These are phyloP conservation scores for Sphaerophoria taeniata DNA, from an alignment of 2,888 invertebrate species.

Conservation along the genomic window DNA sequence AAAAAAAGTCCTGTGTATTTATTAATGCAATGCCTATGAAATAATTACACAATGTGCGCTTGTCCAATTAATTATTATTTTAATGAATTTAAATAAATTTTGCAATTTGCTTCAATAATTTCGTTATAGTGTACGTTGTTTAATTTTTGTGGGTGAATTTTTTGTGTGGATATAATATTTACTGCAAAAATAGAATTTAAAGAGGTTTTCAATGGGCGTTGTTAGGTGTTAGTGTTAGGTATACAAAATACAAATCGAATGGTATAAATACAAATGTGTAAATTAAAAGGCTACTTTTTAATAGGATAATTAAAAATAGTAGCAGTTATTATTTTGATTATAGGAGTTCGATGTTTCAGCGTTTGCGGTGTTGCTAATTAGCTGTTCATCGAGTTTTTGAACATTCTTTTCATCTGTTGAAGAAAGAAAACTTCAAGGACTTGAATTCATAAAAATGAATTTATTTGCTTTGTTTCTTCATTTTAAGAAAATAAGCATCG, in stretches of 20 bases:
- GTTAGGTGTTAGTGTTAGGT: too few relatives aligned
- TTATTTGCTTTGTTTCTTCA: too few relatives aligned
- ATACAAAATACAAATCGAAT: constrained; percentile 21
- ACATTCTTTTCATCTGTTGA: too few relatives aligned
- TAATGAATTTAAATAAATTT: constrained; percentile 66
- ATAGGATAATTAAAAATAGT: too few relatives aligned
- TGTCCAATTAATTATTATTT: constrained; percentile 67
- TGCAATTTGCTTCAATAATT: constrained; percentile 65
- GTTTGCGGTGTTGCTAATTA: too few relatives aligned
- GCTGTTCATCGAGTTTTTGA: too few relatives aligned
- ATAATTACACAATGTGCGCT: constrained; percentile 59
- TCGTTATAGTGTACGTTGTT: constrained; percentile 19
- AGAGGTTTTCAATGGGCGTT: background rate
- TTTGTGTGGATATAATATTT: background rate
- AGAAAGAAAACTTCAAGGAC: too few relatives aligned
- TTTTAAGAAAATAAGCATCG: too few relatives aligned
- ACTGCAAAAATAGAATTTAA: background rate
- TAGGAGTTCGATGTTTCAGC: too few relatives aligned
- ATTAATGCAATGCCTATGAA: constrained; percentile 61
- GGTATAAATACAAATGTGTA: constrained; percentile 4
- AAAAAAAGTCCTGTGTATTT: constrained; percentile 38
- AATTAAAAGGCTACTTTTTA: too few relatives aligned
- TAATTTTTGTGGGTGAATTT: constrained; percentile 3
- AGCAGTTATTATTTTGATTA: too few relatives aligned
- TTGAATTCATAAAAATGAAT: too few relatives aligned